These are phyloP conservation scores for Sylvia atricapilla DNA, from an alignment of 2,113 vertebrate species.

Conservation along the genomic window DNA sequence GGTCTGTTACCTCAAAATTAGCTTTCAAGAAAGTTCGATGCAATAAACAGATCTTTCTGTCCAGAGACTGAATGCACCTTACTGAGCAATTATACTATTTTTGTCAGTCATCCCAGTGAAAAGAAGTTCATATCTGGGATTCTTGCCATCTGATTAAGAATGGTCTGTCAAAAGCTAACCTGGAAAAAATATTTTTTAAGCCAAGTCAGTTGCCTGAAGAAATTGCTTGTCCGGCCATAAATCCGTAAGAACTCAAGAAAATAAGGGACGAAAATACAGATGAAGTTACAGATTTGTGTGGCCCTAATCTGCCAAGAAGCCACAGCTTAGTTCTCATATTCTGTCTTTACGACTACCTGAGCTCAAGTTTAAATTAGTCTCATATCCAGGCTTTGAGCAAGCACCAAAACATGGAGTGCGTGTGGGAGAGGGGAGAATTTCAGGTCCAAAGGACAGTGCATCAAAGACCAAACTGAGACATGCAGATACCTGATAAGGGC, in stretches of 20 bases:
- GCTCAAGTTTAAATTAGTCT: background rate
- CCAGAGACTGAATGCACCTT: background rate
- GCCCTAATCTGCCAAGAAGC: background rate
- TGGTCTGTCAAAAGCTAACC: background rate
- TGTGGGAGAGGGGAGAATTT: background rate
- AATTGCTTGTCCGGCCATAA: background rate
- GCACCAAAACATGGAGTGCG: background rate
- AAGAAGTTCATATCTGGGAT: background rate
- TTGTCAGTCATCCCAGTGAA: background rate
- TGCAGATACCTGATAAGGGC: background rate
- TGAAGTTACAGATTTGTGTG: background rate
- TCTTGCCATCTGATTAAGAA: background rate
- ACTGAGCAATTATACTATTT: background rate
- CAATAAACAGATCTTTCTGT: conserved; percentile 1
- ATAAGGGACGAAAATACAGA: background rate
- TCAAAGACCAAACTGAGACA: background rate
- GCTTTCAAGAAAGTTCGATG: background rate
- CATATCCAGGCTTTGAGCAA: background rate
- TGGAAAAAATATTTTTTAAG: background rate
- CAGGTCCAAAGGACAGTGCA: background rate
- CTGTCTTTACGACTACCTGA: background rate
- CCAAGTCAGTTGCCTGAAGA: background rate
- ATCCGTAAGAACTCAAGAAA: background rate
- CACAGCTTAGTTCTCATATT: background rate
- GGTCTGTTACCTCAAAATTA: conserved; percentile 40